phyloP scores from a whole-genome alignment of 1,140 invertebrate genomes.

The Papilio machaon region DNA sequence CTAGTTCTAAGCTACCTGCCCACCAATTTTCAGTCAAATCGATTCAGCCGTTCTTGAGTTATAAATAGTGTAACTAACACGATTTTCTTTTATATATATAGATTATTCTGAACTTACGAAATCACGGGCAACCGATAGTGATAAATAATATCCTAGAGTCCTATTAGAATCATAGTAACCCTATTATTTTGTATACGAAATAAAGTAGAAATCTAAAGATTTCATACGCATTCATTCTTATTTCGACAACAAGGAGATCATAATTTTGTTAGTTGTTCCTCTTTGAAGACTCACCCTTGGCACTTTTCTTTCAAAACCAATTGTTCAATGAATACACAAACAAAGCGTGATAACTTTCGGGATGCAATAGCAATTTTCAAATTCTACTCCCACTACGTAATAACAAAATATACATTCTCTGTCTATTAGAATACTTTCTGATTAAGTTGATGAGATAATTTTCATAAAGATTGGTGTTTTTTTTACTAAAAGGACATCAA shows the following conservation, averaged over 20 bases:
- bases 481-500: not conserved
- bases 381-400: conserved; percentile 7
- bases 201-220: conserved; percentile 44
- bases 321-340: conserved; percentile 30
- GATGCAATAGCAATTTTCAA: conserved; percentile 21
- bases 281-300: conserved; percentile 14
- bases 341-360: conserved; percentile 28
- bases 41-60: too few relatives aligned
- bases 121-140: too few relatives aligned
- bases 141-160: conserved; percentile 12
- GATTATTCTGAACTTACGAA: too few relatives aligned
- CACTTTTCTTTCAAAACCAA: conserved; percentile 15
- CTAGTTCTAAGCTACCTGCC: too few relatives aligned
- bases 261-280: conserved; percentile 53
- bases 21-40: too few relatives aligned
- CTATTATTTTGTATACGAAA: conserved; percentile 45
- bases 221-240: conserved; percentile 34
- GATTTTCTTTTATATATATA: too few relatives aligned
- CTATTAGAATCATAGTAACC: conserved; percentile 42
- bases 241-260: conserved; percentile 30
- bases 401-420: not conserved
- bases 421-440: not conserved
- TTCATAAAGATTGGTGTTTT: not conserved
- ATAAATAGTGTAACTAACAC: too few relatives aligned
- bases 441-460: not conserved